These are phyloP conservation scores for Caenorhabditis sp. DNA, from an alignment of 2,888 invertebrate genomes.

Conservation along the genomic window DNA sequence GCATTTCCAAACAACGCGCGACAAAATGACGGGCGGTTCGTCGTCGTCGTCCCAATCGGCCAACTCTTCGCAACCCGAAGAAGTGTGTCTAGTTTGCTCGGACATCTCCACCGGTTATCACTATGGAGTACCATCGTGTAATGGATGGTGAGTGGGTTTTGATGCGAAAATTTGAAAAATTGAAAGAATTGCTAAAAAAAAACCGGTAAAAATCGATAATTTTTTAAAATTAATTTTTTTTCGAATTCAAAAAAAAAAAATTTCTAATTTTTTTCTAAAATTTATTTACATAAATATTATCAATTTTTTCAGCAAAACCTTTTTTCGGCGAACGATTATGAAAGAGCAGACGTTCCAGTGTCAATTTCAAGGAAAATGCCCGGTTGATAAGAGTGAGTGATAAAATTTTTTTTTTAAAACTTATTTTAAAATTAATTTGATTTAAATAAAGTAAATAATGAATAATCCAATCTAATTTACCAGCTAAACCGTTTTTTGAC, in stretches of 20 bases:
- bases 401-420: background rate
- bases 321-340: conserved; percentile 82
- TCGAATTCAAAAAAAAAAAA: background rate
- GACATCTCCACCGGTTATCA: conserved; percentile 81
- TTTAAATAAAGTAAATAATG: no score
- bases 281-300: background rate
- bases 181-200: background rate
- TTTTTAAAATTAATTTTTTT: no score
- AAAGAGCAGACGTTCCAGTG: conserved; percentile 82
- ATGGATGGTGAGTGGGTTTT: conserved; percentile 76
- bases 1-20: conserved; percentile 32
- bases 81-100: conserved; percentile 76
- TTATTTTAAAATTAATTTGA: background rate
- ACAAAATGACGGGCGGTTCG: conserved; percentile 48
- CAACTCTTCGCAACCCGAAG: conserved; percentile 72
- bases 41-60: conserved; percentile 31
- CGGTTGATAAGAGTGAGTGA: conserved; percentile 76
- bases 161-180: background rate
- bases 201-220: no score
- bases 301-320: conserved; percentile 75
- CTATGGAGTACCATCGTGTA: conserved; percentile 81
- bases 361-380: conserved; percentile 78
- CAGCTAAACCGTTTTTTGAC: no score
- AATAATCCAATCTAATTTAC: no score
- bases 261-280: background rate